Percentiles rank a stretch among this genome's conserved stretches.
phyloP scores from a whole-genome alignment of 2,797 vertebrate species.

The Hapalemur alaotrensis region DNA sequence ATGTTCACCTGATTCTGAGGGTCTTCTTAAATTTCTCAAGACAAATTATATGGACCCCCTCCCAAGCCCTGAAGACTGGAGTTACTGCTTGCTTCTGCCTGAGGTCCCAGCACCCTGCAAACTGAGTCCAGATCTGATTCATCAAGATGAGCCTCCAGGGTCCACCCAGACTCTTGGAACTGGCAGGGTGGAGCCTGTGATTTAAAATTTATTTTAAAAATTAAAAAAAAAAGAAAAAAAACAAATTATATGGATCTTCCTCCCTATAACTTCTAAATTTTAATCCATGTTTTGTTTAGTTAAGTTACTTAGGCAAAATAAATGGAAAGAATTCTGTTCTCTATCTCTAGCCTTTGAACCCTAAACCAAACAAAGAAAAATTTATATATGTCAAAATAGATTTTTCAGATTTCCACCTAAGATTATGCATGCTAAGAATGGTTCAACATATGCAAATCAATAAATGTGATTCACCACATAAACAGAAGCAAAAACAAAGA shows the following conservation, averaged over 20 bases:
- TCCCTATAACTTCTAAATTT: background rate
- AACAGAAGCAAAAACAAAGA: too few relatives aligned
- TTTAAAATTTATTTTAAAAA: too few relatives aligned
- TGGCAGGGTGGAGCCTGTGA: too few relatives aligned
- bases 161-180: too few relatives aligned
- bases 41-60: background rate
- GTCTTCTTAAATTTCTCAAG: background rate
- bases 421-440: too few relatives aligned
- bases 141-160: too few relatives aligned
- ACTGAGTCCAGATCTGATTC: too few relatives aligned
- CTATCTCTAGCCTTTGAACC: background rate
- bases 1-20: background rate
- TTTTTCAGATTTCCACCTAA: background rate
- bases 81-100: too few relatives aligned
- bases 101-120: too few relatives aligned
- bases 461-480: too few relatives aligned
- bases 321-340: background rate
- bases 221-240: background rate
- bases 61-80: too few relatives aligned
- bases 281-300: slow-evolving; percentile 6
- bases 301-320: slow-evolving; percentile 6
- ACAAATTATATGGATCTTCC: background rate
- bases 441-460: too few relatives aligned
- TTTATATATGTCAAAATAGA: background rate
- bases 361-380: background rate